phyloP scores from a whole-genome alignment of 1,140 invertebrate genomes.

The Coboldia fuscipes region DNA sequence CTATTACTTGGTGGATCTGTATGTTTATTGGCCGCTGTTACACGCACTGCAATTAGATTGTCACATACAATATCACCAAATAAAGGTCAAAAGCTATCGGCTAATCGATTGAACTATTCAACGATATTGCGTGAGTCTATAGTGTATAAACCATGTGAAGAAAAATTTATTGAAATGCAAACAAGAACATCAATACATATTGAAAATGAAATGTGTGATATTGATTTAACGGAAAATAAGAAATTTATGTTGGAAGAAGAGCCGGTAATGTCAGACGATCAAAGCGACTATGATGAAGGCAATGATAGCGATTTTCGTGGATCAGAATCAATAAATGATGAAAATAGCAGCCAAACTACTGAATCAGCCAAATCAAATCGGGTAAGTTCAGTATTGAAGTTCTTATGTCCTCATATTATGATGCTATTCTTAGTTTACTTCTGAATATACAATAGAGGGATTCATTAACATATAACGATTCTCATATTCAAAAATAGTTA shows the following conservation, averaged over 20 bases:
- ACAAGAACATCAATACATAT: constrained; percentile 7
- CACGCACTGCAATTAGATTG: constrained; percentile 13
- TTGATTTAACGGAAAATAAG: constrained; percentile 1
- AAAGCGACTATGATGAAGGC: constrained; percentile 3
- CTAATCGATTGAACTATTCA: constrained; percentile 7
- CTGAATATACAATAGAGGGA: no score
- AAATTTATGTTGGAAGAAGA: constrained; percentile 2
- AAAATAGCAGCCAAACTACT: no score
- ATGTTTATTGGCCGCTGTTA: constrained; percentile 24
- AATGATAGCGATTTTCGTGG: neutral
- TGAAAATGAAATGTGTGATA: neutral
- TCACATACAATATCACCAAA: constrained; percentile 10
- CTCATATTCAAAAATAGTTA: no score
- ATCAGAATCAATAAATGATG: no score
- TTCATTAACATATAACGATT: no score
- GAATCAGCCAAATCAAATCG: no score
- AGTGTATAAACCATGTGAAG: constrained; percentile 12
- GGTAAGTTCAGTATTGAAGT: no score
- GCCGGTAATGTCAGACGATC: constrained; percentile 2
- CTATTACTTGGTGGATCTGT: constrained; percentile 29
- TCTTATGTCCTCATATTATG: no score
- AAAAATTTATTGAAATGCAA: constrained; percentile 10
- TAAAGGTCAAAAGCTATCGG: no score
- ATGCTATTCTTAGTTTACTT: no score
- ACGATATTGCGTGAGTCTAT: constrained; percentile 9